Evolutionary conservation across 2,888 invertebrate genomes (phyloP), one percentile per base, ranked within the genome.

Genomic region (Caenorhabditis japonica): DNA sequence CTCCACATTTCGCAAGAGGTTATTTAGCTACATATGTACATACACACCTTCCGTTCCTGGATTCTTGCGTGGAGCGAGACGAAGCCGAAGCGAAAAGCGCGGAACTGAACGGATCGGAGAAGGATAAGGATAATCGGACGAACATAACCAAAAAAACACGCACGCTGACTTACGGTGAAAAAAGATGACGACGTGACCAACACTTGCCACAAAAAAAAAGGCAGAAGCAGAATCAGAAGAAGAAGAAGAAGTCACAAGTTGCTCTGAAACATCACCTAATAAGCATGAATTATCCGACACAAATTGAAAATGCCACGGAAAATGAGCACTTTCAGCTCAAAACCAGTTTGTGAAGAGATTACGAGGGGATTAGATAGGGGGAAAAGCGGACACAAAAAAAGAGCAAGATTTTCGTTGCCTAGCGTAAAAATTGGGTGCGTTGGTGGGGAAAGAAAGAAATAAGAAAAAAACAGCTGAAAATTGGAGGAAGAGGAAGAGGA

Each of bases 1-100:
- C 21, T 49, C n/a, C n/a, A n/a, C 33, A 56, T 64, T 64, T 64
- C 64, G 64, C 47, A 64, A 64, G 46, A 46, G 38, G 13, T 13
- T 12, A 5, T 4, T 15, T 21, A n/a, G 30, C n/a, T 2, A 17
- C 19, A n/a, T n/a, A n/a, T n/a, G n/a, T n/a, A n/a, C n/a, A n/a
- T n/a, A n/a, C n/a, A n/a, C n/a, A n/a, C n/a, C n/a, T n/a, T n/a
- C 49, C 15, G 19, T 4, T 4, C 4, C 7, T 15, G 30, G 19
- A 17, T 47, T 34, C 21, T 49, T 47, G 15, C 49, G 15, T 15
- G 15, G 33, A 34, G 17, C 30, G 19, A 19, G 12, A 36, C 13
- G 12, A 15, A 27, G 21, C 15, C 15, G n/a, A 10, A 27, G 30
- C 5, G 17, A 41, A 15, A 5, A 23, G 15, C 27, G 39, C n/a